Conservation (phyloP, 2,113 vertebrate genomes). For the Hemicordylus capensis region DNA sequence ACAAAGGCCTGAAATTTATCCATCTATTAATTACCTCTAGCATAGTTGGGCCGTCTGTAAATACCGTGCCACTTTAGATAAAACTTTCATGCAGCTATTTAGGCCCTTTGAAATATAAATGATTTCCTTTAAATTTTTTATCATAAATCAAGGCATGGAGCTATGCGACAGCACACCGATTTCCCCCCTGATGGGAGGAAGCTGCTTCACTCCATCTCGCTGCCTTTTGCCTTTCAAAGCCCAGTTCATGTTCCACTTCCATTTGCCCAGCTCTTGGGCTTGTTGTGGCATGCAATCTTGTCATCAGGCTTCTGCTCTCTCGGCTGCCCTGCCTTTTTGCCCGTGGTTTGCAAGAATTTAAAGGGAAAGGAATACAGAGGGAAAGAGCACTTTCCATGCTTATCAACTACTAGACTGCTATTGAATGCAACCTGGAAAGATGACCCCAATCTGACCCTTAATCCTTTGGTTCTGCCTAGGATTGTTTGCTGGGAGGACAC, state of each 20-base stretch:
- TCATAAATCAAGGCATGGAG: conserved; percentile 83
- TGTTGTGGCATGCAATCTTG: background rate
- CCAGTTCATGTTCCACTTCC: conserved; percentile 15
- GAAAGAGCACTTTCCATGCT: too few species aligned
- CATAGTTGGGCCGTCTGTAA: conserved; percentile 74
- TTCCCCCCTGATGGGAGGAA: conserved; percentile 53
- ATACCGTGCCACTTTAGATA: conserved; percentile 81
- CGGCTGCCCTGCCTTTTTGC: background rate
- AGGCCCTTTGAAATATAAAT: conserved; percentile 90
- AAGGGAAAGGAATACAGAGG: background rate
- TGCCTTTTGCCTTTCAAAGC: conserved; percentile 14
- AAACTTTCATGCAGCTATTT: conserved; percentile 90
- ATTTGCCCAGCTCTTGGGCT: background rate
- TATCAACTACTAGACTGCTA: background rate
- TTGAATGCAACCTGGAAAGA: background rate
- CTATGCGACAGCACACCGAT: conserved; percentile 59
- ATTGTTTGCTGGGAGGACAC: too few species aligned
- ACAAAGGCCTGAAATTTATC: conserved; percentile 74
- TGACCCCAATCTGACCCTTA: background rate
- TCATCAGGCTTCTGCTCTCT: background rate
- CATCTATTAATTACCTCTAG: conserved; percentile 84
- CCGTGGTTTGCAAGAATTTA: background rate
- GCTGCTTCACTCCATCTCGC: background rate
- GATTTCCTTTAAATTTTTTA: conserved; percentile 90
- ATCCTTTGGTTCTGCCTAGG: background rate